A percentile compares a stretch with the other conserved stretches of the same genome.
Evolutionary conservation across 2,888 invertebrate genomes (phyloP).

Genomic region (Pseudococcus viburni): DNA sequence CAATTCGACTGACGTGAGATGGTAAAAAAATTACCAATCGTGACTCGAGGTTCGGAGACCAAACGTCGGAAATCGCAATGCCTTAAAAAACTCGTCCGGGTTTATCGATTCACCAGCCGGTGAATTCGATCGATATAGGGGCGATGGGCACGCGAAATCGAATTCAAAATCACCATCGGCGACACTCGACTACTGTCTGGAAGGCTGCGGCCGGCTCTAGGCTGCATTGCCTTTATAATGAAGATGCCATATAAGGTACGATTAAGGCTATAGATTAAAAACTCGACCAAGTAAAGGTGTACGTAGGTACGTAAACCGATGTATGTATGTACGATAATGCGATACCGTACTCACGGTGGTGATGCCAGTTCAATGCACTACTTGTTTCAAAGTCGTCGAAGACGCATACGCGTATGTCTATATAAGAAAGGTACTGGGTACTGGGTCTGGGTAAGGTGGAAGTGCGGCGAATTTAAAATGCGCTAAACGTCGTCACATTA

Average conservation of each 20-base stretch:
- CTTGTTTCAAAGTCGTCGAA: not conserved
- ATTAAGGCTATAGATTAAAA: conserved; percentile 8
- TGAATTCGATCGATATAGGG: not conserved
- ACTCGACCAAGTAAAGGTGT: conserved; percentile 14
- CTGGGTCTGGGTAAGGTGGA: not conserved
- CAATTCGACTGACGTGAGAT: conserved; percentile 1
- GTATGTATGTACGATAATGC: too few species aligned
- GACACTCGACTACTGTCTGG: not conserved
- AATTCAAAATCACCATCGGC: not conserved
- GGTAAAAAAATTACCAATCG: not conserved
- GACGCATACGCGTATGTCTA: not conserved
- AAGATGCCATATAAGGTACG: conserved; percentile 39
- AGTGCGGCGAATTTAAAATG: not conserved
- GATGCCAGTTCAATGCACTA: conserved; percentile 1
- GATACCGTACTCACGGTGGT: not conserved
- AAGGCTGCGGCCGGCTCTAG: not conserved
- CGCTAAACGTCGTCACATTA: conserved; percentile 16
- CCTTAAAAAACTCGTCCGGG: not conserved
- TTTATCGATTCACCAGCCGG: not conserved
- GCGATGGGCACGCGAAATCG: conserved; percentile 1
- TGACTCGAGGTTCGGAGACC: too few species aligned
- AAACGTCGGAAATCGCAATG: not conserved
- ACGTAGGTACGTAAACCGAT: not conserved
- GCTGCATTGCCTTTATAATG: not conserved
- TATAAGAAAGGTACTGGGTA: not conserved